A percentile compares a stretch with the other conserved stretches of the same genome.
These are phyloP conservation scores for Dipodomys spectabilis DNA, from an alignment of 2,113 vertebrate species.

Conservation along the genomic window DNA sequence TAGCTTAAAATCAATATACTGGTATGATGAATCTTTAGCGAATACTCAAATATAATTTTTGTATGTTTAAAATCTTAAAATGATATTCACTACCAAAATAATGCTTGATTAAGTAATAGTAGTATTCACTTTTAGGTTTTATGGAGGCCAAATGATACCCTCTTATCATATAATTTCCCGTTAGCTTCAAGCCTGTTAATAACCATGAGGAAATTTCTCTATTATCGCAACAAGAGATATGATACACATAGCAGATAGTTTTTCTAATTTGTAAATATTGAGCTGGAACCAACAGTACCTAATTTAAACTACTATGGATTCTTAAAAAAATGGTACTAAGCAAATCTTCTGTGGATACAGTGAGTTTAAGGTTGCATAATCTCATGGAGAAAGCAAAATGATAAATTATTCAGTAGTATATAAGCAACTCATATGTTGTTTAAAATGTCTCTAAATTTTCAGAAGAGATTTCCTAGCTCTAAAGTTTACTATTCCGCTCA, in stretches of 20 bases:
- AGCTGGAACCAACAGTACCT: not conserved
- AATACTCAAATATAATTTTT: slow-evolving; percentile 2
- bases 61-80: slow-evolving; percentile 35
- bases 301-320: not conserved
- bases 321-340: not conserved
- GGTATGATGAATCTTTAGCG: slow-evolving; percentile 18
- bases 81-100: not conserved
- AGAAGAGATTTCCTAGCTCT: not conserved
- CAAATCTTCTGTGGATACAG: not conserved
- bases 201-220: not conserved
- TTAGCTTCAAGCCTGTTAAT: not conserved
- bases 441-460: slow-evolving; percentile 2
- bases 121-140: not conserved
- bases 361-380: not conserved
- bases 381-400: not conserved
- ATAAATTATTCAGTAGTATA: not conserved
- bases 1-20: slow-evolving; percentile 52
- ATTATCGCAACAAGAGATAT: not conserved
- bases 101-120: not conserved
- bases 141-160: not conserved
- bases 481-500: not conserved
- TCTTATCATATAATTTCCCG: not conserved
- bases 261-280: not conserved
- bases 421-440: not conserved
- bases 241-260: not conserved